Evolutionary conservation across 2,113 vertebrate species (phyloP), one percentile per base, ranked within the genome.

Genomic region (Meriones unguiculatus): DNA sequence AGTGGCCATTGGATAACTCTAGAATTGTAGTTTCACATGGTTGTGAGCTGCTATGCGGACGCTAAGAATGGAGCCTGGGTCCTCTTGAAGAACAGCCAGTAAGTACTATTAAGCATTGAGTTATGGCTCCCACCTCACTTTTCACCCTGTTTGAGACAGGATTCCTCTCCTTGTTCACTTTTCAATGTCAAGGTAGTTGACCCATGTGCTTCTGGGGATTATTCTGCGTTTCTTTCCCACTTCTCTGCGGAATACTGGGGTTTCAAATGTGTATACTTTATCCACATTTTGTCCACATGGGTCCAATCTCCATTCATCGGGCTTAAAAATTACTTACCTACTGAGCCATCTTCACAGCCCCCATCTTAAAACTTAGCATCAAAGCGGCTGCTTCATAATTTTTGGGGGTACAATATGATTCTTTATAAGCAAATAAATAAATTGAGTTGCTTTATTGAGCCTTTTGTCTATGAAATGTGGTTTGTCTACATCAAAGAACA

Each of bases 351-450:
- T 50, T 38, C 17, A 46, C 10, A 35, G 84, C 41, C 0, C 15
- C 50, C 28, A 22, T 67, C 64, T 4, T 86, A 67, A 50, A 32
- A 50, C 15, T 17, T 59, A 70, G n/a, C 24, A 50, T 2, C 1
- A 50, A 70, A 7, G 24, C 22, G 62, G n/a, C 0, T 2, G 5
- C 32, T 62, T 30, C 46, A 54, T 12, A 30, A 9, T 41, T 50
- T 0, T 35, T 94, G 86, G 62, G 41, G 25, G 10, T 82, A 35
- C 81, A 46, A 20, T 24, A 7, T 87, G 3, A 6, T 82, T 64
- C 2, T 95, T 92, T 41, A 3, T n/a, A 87, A 96, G 35, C 22
- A 77, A 85, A 77, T 62, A 69, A 81, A 80, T 59, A 67, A 81
- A 65, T 46, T 80, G 7, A n/a, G 17, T 82, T 91, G 28, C 28